Evolutionary conservation across 1,140 invertebrate genomes (phyloP).

Genomic region (Caenorhabditis remanei): DNA sequence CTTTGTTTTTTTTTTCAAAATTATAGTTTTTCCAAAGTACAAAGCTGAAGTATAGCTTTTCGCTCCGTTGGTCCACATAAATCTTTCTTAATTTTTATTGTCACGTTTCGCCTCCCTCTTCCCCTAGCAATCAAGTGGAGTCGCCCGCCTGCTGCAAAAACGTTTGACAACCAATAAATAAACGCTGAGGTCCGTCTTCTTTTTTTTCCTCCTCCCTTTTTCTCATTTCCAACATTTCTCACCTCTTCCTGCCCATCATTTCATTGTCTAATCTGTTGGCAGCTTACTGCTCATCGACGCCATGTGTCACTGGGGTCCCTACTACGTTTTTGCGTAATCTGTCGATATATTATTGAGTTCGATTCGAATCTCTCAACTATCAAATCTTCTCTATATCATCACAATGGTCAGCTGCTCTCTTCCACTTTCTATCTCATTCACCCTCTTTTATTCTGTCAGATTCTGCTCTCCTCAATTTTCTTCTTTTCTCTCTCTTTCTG

Average conservation of each 20-base stretch:
- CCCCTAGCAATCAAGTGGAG: constrained; percentile 2
- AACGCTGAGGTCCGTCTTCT: constrained; percentile 44
- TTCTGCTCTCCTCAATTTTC: background rate
- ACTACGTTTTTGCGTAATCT: constrained; percentile 54
- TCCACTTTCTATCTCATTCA: constrained; percentile 4
- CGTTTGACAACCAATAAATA: constrained; percentile 52
- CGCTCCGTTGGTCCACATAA: background rate
- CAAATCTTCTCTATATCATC: constrained; percentile 34
- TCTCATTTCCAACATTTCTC: constrained; percentile 48
- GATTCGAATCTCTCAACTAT: constrained; percentile 16
- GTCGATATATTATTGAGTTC: constrained; percentile 48
- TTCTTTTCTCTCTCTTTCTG: background rate
- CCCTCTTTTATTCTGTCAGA: constrained; percentile 11
- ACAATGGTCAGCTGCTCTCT: constrained; percentile 54
- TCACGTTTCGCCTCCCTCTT: background rate
- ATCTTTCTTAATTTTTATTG: constrained; percentile 24
- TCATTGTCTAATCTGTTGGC: constrained; percentile 36
- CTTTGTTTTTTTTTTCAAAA: too few species aligned
- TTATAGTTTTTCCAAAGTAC: too few species aligned
- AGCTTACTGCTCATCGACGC: constrained; percentile 14
- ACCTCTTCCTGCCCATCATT: background rate
- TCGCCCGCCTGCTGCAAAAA: constrained; percentile 12
- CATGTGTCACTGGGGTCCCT: constrained; percentile 11
- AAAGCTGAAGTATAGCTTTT: background rate
- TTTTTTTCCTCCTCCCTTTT: background rate